Evolutionary conservation across 64 coral and sea anemone genomes (phyloP).

Genomic region (Acropora yongei): DNA sequence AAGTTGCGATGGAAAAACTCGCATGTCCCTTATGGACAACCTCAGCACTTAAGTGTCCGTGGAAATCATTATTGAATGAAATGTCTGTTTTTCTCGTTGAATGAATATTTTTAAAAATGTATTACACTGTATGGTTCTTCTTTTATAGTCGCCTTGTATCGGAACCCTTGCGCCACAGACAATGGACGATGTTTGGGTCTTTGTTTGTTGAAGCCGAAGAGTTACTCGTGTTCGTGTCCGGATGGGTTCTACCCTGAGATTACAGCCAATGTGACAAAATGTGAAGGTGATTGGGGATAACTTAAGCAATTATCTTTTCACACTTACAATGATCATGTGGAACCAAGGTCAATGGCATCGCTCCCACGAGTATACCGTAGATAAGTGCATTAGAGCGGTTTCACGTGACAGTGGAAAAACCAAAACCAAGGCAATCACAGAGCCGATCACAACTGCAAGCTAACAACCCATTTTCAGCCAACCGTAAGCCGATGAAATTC

Average conservation of each 20-base stretch:
- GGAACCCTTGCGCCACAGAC: conserved; percentile 65
- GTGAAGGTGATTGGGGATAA: conserved; percentile 47
- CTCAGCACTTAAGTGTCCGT: background rate
- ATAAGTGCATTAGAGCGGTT: too few relatives aligned
- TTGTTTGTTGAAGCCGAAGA: conserved; percentile 66
- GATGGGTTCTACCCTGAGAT: conserved; percentile 42
- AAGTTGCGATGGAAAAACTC: too few relatives aligned
- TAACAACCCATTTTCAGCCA: too few relatives aligned
- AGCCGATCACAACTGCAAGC: too few relatives aligned
- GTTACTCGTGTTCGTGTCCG: conserved; percentile 72
- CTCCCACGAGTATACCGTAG: too few relatives aligned
- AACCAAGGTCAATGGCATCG: too few relatives aligned
- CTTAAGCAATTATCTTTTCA: too few relatives aligned
- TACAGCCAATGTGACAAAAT: conserved; percentile 43
- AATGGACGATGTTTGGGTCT: conserved; percentile 72
- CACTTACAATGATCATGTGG: too few relatives aligned
- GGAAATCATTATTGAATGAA: background rate
- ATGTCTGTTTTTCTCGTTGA: background rate
- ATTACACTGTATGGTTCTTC: background rate
- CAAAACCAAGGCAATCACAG: too few relatives aligned
- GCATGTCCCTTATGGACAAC: too few relatives aligned
- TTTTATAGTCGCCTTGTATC: background rate
- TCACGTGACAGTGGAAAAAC: too few relatives aligned
- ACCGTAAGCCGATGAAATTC: too few relatives aligned
- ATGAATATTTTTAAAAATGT: background rate